Evolutionary conservation across 2,113 vertebrate genomes (phyloP), one percentile per base, ranked within the genome.

Genomic region (Odocoileus hemionus): DNA sequence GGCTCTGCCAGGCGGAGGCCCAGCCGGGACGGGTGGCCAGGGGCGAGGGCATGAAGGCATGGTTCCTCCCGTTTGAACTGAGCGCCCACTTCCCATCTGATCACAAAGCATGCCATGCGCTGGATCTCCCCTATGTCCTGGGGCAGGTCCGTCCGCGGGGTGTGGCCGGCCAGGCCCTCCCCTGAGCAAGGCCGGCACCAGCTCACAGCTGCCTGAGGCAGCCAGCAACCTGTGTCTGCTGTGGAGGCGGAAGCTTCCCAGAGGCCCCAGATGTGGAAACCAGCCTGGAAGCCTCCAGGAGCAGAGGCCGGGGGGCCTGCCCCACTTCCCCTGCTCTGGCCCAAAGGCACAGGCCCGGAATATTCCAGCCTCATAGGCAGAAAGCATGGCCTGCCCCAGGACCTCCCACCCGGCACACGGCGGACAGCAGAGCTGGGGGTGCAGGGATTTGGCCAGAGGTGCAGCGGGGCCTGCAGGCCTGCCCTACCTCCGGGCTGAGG

Each of bases 21-120:
- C 36, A 19, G 64, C 64, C 1, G 16, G 33, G 17, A 12, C 0
- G 26, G 12, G 26, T 16, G 36, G 19, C 5, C 2, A 1, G 17
- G 19, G 19, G 33, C 36, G 5, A 43, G 21, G 5, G 12, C 23
- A 39, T 6, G 13, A 86, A 94, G 70, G 43, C 6, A 74, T 12
- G 67, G 80, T 76, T 93, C 50, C 84, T 94, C 26, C 58, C 91
- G 90, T 86, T 39, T 64, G 74, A 91, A 82, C 30, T n/a, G 60
- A 47, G 60, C 2, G 21, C 26, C 78, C 60, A 26, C 70, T 74
- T 88, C 52, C 23, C 45, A 7, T 76, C 74, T 86, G 85, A 95
- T 33, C 21, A 61, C 43, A 79, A 54, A 10, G 12, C 3, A 15
- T 64, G 57, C 94, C 89, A 85, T 45, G 89, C 52, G 52, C 82